Percentiles rank a stretch among this genome's conserved stretches.
Evolutionary conservation across 2,797 vertebrate genomes (phyloP).

Genomic region (Pterois miles): DNA sequence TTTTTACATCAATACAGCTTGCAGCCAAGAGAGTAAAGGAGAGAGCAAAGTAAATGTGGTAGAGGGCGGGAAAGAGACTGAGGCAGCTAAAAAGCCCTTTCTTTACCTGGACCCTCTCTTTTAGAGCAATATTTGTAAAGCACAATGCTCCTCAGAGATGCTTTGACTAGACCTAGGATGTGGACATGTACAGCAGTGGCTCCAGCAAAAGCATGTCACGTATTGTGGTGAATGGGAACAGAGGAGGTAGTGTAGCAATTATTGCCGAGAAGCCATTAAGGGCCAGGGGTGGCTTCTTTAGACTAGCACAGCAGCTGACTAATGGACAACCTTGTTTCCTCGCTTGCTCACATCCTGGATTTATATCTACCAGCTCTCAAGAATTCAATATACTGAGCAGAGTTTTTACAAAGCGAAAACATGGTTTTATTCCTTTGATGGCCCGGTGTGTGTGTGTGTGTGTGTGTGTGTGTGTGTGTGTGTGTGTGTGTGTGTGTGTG

Average conservation of each 20-base stretch:
- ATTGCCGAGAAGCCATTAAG: conserved; percentile 84
- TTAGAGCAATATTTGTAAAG: conserved; percentile 60
- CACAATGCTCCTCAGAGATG: conserved; percentile 55
- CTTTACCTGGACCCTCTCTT: conserved; percentile 57
- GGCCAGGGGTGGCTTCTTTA: conserved; percentile 76
- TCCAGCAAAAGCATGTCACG: conserved; percentile 67
- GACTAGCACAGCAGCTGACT: conserved; percentile 72
- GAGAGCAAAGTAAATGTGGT: conserved; percentile 40
- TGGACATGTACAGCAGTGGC: conserved; percentile 62
- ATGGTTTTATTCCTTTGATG: conserved; percentile 58
- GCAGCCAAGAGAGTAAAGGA: conserved; percentile 50
- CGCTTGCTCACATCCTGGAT: conserved; percentile 54
- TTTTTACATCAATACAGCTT: conserved; percentile 51
- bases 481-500: conserved; percentile 16
- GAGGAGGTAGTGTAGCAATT: conserved; percentile 78
- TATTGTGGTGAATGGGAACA: conserved; percentile 68
- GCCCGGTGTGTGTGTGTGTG: conserved; percentile 7
- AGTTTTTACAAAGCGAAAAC: conserved; percentile 53
- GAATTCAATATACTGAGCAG: conserved; percentile 41
- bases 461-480: conserved; percentile 15
- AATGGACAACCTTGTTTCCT: conserved; percentile 78
- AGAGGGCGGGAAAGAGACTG: conserved; percentile 61
- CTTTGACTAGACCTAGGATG: conserved; percentile 57
- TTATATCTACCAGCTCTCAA: conserved; percentile 48
- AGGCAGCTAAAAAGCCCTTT: conserved; percentile 60